These are phyloP conservation scores for Archocentrus centrarchus DNA, from an alignment of 2,113 vertebrate genomes.

Conservation along the genomic window DNA sequence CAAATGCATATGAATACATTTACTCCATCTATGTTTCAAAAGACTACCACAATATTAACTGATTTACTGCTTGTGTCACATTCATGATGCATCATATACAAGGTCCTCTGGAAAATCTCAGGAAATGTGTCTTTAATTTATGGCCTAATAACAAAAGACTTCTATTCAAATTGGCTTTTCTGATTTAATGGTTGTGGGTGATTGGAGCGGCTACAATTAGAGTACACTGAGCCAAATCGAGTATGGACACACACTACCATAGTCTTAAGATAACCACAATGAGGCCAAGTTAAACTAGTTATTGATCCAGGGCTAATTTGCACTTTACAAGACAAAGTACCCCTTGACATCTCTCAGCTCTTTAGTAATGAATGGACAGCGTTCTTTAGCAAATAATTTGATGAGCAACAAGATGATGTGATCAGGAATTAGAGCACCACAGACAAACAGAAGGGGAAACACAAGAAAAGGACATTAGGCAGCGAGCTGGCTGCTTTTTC, in stretches of 20 bases:
- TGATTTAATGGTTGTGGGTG: constrained; percentile 58
- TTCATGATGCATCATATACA: constrained; percentile 50
- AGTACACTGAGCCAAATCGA: constrained; percentile 35
- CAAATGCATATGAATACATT: constrained; percentile 47
- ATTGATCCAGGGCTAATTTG: constrained; percentile 26
- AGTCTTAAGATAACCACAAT: constrained; percentile 21
- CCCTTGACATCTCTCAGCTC: background rate
- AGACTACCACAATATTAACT: constrained; percentile 33
- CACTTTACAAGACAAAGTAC: background rate
- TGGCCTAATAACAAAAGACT: constrained; percentile 59
- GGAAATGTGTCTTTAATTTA: constrained; percentile 69
- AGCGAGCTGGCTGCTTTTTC: constrained; percentile 39
- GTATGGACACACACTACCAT: constrained; percentile 37
- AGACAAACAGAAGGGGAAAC: background rate
- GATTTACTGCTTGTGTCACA: constrained; percentile 61
- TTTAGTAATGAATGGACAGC: background rate
- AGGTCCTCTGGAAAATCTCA: constrained; percentile 49
- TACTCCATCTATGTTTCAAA: constrained; percentile 2
- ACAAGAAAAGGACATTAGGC: constrained; percentile 20
- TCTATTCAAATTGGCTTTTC: constrained; percentile 60
- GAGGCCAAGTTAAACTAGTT: constrained; percentile 11
- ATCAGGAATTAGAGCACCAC: constrained; percentile 12
- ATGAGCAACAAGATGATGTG: background rate
- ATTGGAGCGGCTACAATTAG: constrained; percentile 45
- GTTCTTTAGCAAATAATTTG: background rate